Base-by-base conservation (phyloP, 2,888 invertebrate genomes). In the Neocrepidodera transversa region DNA sequence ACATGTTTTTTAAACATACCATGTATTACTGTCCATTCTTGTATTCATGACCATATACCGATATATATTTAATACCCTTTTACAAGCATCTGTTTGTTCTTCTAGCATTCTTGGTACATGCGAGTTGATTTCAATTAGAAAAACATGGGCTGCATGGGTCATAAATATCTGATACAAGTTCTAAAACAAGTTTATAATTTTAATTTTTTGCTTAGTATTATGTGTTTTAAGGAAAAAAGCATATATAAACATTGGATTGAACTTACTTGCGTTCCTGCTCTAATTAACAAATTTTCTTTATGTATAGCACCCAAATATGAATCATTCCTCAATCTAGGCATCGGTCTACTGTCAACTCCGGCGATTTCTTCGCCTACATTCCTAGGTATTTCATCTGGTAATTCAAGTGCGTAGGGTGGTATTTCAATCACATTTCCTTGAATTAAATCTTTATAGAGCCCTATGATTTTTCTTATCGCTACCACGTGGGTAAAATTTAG, bases 31-130 rank as follows among this genome's bases (percentile, higher is more conserved):
- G 75, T 96, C 94, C 90, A 97, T 92, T 68, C 90, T 87, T 1
- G 94, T 92, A 75, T 96, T 95, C 95, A 97, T 97, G 28, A 97
- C 97, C 88, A 97, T 94, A 75, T 93, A 95, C 67, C 97, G 85
- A 82, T 97, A 97, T 69, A 97, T 95, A 79, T 96, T 97, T 58
- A 97, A 84, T 62, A 97, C 95, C 66, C 95, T 86, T 80, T 97
- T 97, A 82, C 97, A 97, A 57, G 95, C 91, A 79, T 97, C 97
- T 0, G 96, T 96, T 80, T 95, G 95, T 76, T 95, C 95, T 74
- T 95, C 94, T 28, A 94, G 78, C 58, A 93, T 83, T 50, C 88
- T 85, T n/a, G 86, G 85, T 58, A 85, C 82, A 52, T 85, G 82
- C 0, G 84, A 80, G 56, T 83, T 83, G 63, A 85, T 83, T 70